phyloP scores from a whole-genome alignment of 2,113 vertebrate genomes.

The Tachycineta bicolor region DNA sequence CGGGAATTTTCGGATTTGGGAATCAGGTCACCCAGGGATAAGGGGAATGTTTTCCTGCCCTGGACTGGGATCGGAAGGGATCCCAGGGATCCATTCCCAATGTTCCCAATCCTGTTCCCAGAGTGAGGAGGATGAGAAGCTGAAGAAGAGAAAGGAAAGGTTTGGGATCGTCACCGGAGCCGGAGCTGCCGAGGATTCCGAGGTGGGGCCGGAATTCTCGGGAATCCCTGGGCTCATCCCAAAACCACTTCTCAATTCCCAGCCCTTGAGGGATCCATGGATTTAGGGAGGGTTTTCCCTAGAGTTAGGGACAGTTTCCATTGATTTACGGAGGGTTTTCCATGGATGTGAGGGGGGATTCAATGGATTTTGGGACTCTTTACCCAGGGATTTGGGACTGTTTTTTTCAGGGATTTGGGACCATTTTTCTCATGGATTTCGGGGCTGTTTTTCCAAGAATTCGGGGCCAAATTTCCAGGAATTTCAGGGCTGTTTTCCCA shows the following conservation, averaged over 20 bases:
- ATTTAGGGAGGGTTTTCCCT: not conserved
- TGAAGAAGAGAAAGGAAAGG: constrained; percentile 93
- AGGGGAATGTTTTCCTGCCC: not conserved
- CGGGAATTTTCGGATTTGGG: not conserved
- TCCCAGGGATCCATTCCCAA: not conserved
- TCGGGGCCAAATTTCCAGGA: not conserved
- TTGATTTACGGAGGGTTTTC: not conserved
- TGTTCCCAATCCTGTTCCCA: constrained; percentile 5
- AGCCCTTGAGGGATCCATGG: too few species aligned
- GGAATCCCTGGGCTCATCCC: too few species aligned
- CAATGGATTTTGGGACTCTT: not conserved
- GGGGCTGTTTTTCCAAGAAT: not conserved
- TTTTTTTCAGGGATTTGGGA: not conserved
- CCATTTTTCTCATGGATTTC: not conserved
- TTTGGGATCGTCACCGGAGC: constrained; percentile 83
- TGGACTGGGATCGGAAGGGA: not conserved
- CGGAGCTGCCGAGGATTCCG: constrained; percentile 77
- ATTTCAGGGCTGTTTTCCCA: not conserved
- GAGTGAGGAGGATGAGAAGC: constrained; percentile 91
- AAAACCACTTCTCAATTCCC: too few species aligned
- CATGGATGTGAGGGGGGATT: not conserved
- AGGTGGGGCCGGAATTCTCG: constrained; percentile 55
- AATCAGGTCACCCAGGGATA: not conserved
- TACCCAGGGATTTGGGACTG: too few species aligned
- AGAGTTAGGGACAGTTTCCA: too few species aligned